A percentile compares a stretch with the other conserved stretches of the same genome.
These are phyloP conservation scores for Melanotaenia trifasciata DNA, from an alignment of 2,797 vertebrate species.

Conservation along the genomic window DNA sequence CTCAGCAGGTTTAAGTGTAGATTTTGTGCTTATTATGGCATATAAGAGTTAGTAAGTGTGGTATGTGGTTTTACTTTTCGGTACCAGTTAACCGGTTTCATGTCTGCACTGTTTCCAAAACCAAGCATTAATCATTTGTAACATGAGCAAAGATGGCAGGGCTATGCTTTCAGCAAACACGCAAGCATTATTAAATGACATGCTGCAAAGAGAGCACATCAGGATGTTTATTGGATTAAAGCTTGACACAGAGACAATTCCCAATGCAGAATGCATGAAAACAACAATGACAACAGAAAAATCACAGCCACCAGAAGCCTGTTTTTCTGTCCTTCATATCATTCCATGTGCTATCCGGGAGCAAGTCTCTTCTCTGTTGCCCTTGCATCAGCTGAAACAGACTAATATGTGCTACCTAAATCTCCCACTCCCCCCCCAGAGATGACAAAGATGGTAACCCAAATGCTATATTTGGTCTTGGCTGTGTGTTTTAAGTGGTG, in stretches of 20 bases:
- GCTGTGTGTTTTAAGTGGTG: constrained; percentile 61
- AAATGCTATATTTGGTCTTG: constrained; percentile 70
- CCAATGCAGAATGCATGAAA: constrained; percentile 72
- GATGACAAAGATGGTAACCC: constrained; percentile 64
- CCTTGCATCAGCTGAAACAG: constrained; percentile 57
- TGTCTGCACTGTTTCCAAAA: constrained; percentile 59
- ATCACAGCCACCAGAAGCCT: constrained; percentile 55
- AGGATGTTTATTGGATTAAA: constrained; percentile 83
- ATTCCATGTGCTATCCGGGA: constrained; percentile 55
- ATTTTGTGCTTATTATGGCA: background rate
- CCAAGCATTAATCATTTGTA: constrained; percentile 70
- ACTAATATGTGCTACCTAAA: constrained; percentile 53
- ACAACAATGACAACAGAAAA: constrained; percentile 72
- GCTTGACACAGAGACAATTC: constrained; percentile 76
- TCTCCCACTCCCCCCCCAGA: constrained; percentile 27
- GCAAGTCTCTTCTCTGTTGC: constrained; percentile 60
- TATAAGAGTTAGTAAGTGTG: constrained; percentile 17
- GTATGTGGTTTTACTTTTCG: constrained; percentile 44
- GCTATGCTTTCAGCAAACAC: constrained; percentile 66
- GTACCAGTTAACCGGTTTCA: constrained; percentile 60
- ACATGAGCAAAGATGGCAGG: constrained; percentile 64
- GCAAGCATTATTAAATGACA: constrained; percentile 69
- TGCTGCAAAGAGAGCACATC: constrained; percentile 74
- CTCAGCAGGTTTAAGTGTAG: constrained; percentile 1
- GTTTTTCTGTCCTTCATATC: constrained; percentile 52